A percentile compares a stretch with the other conserved stretches of the same genome.
Conservation (phyloP, 2,797 vertebrate genomes). For the Aratinga solstitialis region DNA sequence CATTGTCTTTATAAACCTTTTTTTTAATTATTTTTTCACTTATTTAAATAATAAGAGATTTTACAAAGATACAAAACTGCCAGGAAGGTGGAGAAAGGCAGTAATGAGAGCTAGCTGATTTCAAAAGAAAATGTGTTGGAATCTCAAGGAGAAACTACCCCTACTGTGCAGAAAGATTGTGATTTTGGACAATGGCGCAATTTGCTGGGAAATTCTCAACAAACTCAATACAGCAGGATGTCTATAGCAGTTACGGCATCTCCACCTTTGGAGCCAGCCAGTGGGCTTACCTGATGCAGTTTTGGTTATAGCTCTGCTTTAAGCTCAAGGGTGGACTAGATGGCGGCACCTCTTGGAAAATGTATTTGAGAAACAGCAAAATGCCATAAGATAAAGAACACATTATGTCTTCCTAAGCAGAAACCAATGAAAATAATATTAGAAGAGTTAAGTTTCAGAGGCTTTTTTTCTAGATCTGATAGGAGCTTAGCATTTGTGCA, state of each 20-base stretch:
- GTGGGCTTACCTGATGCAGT: rapidly evolving
- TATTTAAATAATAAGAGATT: not conserved
- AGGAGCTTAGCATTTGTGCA: not conserved
- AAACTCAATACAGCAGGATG: not conserved
- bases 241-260: not conserved
- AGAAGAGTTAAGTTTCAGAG: not conserved
- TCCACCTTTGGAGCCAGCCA: not conserved
- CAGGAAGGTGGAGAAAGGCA: not conserved
- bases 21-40: not conserved
- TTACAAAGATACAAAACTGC: not conserved
- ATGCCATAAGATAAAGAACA: not conserved
- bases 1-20: not conserved
- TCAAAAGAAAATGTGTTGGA: not conserved
- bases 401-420: not conserved
- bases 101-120: not conserved
- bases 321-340: not conserved
- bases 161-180: not conserved
- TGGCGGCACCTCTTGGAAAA: not conserved
- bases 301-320: not conserved
- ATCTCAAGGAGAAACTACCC: not conserved
- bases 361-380: not conserved
- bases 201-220: not conserved
- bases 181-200: not conserved
- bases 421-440: not conserved
- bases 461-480: not conserved